Conservation (phyloP, 2,888 invertebrate species). For the Ceramica pisi region DNA sequence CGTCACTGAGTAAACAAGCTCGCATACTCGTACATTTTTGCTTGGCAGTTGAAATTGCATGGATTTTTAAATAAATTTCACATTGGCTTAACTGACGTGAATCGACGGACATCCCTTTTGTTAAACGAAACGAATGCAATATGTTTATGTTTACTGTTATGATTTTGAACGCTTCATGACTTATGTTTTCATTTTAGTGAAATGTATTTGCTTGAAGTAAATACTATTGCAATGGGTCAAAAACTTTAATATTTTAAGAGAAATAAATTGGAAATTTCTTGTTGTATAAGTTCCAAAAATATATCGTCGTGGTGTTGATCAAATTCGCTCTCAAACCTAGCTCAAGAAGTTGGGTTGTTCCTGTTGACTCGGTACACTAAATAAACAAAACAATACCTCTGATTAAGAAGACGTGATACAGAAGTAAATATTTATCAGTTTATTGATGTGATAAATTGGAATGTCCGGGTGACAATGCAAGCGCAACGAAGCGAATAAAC, state of each 20-base stretch:
- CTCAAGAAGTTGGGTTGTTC: background rate
- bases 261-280: background rate
- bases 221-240: background rate
- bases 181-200: constrained; percentile 35
- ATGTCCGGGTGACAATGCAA: constrained; percentile 43
- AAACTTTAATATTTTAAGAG: background rate
- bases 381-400: background rate
- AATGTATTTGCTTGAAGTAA: constrained; percentile 21
- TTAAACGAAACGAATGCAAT: constrained; percentile 31
- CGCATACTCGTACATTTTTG: constrained; percentile 40
- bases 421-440: constrained; percentile 34
- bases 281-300: background rate
- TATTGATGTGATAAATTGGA: constrained; percentile 43
- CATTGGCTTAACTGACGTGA: constrained; percentile 44
- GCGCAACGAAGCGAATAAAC: constrained; percentile 36
- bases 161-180: constrained; percentile 39
- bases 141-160: constrained; percentile 30
- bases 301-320: background rate
- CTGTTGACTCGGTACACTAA: background rate
- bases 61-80: constrained; percentile 55
- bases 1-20: constrained; percentile 45
- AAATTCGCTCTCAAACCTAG: background rate
- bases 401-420: background rate
- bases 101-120: constrained; percentile 49
- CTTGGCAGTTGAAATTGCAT: constrained; percentile 44